A percentile compares a stretch with the other conserved stretches of the same genome.
These are phyloP conservation scores for Mycalesis mineus DNA, from an alignment of 2,888 invertebrate species.

Conservation along the genomic window DNA sequence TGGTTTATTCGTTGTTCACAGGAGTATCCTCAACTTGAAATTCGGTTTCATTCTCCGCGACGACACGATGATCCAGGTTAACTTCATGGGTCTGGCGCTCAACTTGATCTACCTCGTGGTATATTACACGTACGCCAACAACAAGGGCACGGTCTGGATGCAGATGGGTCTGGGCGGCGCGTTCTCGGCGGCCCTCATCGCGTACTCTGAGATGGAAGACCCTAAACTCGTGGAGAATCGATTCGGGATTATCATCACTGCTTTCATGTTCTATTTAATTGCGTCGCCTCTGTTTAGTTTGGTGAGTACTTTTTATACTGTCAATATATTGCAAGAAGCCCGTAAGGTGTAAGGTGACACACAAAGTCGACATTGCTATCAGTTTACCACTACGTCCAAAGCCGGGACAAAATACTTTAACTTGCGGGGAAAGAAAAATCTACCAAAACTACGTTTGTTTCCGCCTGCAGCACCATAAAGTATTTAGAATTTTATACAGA, in stretches of 20 bases:
- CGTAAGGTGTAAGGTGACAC: no score
- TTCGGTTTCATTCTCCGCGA: constrained; percentile 86
- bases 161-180: constrained; percentile 77
- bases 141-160: constrained; percentile 73
- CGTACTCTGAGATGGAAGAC: constrained; percentile 83
- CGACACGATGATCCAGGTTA: constrained; percentile 86
- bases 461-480: no score
- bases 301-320: no score
- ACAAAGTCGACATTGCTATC: no score
- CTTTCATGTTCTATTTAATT: constrained; percentile 81
- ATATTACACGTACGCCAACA: constrained; percentile 81
- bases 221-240: constrained; percentile 81
- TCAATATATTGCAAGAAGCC: no score
- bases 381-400: no score
- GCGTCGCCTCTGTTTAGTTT: constrained; percentile 84
- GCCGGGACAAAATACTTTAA: no score
- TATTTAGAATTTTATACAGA: no score
- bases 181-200: constrained; percentile 78
- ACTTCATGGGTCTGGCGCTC: constrained; percentile 83
- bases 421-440: no score
- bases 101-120: constrained; percentile 82
- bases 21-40: constrained; percentile 86
- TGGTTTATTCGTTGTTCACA: constrained; percentile 51
- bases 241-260: constrained; percentile 84
- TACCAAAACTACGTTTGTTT: no score